phyloP scores from a whole-genome alignment of 1,140 invertebrate genomes.

The Drosophila sp. region DNA sequence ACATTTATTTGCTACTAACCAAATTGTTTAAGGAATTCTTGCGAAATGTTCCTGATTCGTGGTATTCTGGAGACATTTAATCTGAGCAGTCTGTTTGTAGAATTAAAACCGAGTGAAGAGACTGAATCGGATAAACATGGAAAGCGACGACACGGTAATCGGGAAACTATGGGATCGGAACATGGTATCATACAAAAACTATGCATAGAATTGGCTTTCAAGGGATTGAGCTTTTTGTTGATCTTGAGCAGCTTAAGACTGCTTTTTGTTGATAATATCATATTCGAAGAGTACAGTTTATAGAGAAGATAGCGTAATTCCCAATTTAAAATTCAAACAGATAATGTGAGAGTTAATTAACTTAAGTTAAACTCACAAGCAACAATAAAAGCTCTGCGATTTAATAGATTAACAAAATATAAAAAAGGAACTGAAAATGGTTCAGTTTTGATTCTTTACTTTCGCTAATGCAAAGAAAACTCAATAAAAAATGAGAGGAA shows the following conservation, averaged over 20 bases:
- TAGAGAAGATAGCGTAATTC: not conserved
- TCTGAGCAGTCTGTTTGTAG: not conserved
- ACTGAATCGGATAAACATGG: not conserved
- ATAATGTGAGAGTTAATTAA: not conserved
- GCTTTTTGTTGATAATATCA: not conserved
- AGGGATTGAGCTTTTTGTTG: not conserved
- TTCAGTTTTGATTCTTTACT: slow-evolving; percentile 3
- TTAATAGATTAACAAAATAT: not conserved
- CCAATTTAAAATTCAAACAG: not conserved
- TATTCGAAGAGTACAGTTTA: not conserved
- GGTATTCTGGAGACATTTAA: not conserved
- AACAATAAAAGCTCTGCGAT: not conserved
- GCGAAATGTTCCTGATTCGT: not conserved
- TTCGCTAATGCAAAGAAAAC: slow-evolving; percentile 8
- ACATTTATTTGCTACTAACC: not conserved
- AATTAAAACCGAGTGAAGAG: not conserved
- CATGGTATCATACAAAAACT: not conserved
- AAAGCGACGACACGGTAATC: not conserved
- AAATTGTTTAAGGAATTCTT: not conserved
- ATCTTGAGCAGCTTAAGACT: not conserved
- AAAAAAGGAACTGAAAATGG: not conserved
- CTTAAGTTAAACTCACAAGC: not conserved
- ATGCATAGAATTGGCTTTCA: not conserved
- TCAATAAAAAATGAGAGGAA: not conserved
- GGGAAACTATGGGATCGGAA: not conserved